Percentiles rank a stretch among this genome's conserved stretches.
Evolutionary conservation across 2,888 invertebrate species (phyloP).

Genomic region (Ligdia adustata): DNA sequence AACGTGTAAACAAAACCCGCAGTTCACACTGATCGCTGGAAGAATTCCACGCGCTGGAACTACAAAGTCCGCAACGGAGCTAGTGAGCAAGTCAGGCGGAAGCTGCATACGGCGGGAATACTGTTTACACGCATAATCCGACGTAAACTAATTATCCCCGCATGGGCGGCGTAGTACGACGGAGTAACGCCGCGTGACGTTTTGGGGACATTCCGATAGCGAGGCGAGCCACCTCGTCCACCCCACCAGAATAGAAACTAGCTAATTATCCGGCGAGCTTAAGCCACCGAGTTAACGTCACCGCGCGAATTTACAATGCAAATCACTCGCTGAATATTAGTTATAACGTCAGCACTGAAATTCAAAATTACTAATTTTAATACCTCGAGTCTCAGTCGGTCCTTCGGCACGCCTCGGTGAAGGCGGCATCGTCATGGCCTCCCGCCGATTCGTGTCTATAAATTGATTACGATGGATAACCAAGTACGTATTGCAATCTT

Average conservation of each 20-base stretch:
- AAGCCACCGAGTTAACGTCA: conserved; percentile 73
- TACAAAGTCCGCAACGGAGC: conserved; percentile 49
- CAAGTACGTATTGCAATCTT: conserved; percentile 71
- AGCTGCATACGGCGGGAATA: conserved; percentile 1
- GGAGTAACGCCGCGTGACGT: conserved; percentile 50
- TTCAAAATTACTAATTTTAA: conserved; percentile 83
- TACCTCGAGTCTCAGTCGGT: conserved; percentile 79
- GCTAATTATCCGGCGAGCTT: conserved; percentile 82
- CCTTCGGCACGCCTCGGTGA: conserved; percentile 72
- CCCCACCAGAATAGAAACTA: conserved; percentile 78
- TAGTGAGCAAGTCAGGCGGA: conserved; percentile 43
- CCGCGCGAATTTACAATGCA: conserved; percentile 81
- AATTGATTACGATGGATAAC: conserved; percentile 68
- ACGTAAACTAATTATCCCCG: conserved; percentile 50
- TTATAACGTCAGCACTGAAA: conserved; percentile 78
- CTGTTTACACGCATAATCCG: conserved; percentile 47
- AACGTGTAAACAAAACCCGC: conserved; percentile 66
- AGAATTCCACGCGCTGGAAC: conserved; percentile 42
- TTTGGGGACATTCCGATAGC: conserved; percentile 65
- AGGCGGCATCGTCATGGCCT: conserved; percentile 71
- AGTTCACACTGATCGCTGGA: conserved; percentile 42
- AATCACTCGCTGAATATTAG: conserved; percentile 81
- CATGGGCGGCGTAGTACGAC: conserved; percentile 33
- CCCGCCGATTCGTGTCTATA: conserved; percentile 50
- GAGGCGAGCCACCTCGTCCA: conserved; percentile 45